A percentile compares a stretch with the other conserved stretches of the same genome.
Evolutionary conservation across 2,113 vertebrate genomes (phyloP).

Genomic region (Eclectus roratus): DNA sequence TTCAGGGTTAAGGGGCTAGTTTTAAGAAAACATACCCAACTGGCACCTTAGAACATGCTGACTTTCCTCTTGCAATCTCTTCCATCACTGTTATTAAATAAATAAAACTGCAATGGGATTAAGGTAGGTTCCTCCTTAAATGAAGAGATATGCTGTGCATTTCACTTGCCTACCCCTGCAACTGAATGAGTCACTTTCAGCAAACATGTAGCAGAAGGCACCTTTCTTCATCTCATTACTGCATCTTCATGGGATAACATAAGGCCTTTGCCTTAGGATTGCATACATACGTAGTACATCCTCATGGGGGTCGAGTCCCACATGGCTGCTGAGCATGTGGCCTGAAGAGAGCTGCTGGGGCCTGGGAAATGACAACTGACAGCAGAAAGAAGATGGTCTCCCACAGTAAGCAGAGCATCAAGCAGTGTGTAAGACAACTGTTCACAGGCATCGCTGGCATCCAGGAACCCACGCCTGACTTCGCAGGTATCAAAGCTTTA

Average conservation of each 20-base stretch:
- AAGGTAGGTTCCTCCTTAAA: neutral
- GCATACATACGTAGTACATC: neutral
- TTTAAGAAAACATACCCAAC: slow-evolving; percentile 15
- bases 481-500: neutral
- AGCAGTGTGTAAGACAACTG: neutral
- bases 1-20: slow-evolving; percentile 9
- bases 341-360: neutral
- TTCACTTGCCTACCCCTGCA: neutral
- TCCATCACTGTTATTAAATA: neutral
- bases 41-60: neutral
- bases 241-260: neutral
- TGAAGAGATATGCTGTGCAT: neutral
- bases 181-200: neutral
- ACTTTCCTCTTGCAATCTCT: neutral
- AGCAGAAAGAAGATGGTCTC: neutral
- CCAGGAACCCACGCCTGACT: fast-evolving
- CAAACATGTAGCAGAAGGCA: slow-evolving; percentile 36
- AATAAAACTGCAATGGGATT: neutral
- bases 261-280: slow-evolving; percentile 26
- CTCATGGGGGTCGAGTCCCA: neutral
- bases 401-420: fast-evolving
- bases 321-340: neutral
- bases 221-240: slow-evolving; percentile 47
- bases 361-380: neutral
- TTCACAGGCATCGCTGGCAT: neutral